Evolutionary conservation across 30 jellyfish, hydroid and myxozoan species (phyloP), one percentile per base, ranked within the genome.

Genomic region (Aurelia aurita complex sp. Pacific): DNA sequence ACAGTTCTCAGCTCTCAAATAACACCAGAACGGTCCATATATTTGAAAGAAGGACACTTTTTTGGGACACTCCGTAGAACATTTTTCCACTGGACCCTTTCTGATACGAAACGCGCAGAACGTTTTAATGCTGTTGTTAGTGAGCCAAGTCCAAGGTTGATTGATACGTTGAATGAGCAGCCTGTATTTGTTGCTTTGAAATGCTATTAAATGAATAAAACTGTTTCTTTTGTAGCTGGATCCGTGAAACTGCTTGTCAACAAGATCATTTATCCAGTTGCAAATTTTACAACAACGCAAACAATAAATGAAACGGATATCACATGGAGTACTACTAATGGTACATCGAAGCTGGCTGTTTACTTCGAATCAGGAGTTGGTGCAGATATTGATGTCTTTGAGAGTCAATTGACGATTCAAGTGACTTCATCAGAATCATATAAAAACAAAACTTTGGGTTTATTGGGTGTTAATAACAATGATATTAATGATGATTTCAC

Each of bases 281-380:
- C 36, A 4, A 52, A 34, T 15, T 86, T 86, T 76, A 76, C 54
- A 61, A 11, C 95, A 12, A 76, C 89, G 5, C 89, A 76, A 76
- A 43, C 89, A 8, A 65, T 86, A 14, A 86, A 86, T 57, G 95
- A 72, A 18, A 86, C 95, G 13, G 89, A 77, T 46, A 86, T 86
- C 36, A 55, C 72, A 10, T 86, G 80, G 79, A 64, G 80, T 34
- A 12, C 82, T 2, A 85, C 79, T 4, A 86, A 69, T 42, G 77
- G 42, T 50, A 65, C 81, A 19, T n/a, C 79, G 12, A 42, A 76
- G 65, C 73, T 86, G 10, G 2, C 85, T 36, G 89, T 86, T 15
- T 10, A 9, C 66, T 86, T 33, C 74, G 89, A 76, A 23, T 75
- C 95, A 36, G 94, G 94, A 36, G 95, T 77, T 4, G 83, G 85